Evolutionary conservation across 2,113 vertebrate genomes (phyloP), one percentile per base, ranked within the genome.

Genomic region (Pygoscelis antarcticus): DNA sequence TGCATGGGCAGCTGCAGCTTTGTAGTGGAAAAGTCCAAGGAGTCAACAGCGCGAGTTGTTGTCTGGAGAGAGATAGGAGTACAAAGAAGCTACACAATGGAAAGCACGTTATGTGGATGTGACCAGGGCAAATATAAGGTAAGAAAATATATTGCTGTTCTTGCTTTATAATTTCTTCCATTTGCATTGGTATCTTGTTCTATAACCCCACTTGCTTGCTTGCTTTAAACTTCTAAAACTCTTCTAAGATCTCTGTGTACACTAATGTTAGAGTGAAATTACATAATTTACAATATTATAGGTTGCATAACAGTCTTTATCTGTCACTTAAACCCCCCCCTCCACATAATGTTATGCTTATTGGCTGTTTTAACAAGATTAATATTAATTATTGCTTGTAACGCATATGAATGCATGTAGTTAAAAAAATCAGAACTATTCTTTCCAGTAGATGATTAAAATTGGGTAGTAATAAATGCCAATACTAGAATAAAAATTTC

Each of bases 61-160:
- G 99, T 99, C 11, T 99, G 99, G 99, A 98, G 99, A 93, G 99
- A 99, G 96, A 99, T 99, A 62, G 99, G 99, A 55, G 99, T 99
- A 20, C 99, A 99, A 57, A 99, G 99, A 93, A 99, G 99, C 96
- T 99, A 99, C 75, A 99, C 99, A 77, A 99, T 99, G 99, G 99
- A 99, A 97, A 99, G 99, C 96, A 99, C 99, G 0, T 97, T 99
- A 71, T 99, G 99, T 93, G 99, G 99, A 55, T 99, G 99, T 90
- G 99, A 99, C 96, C 99, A 99, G 97, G 99, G 99, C 47, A 99
- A 99, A 97, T 99, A 99, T 27, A 99, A 99, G 98, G 99, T 99
- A 98, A 87, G 40, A 57, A 42, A 30, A 55, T 70, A 14, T 0
- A 49, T 70, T 26, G 40, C 32, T 70, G 62, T 74, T 38, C 21